phyloP scores from a whole-genome alignment of 2,113 vertebrate species.

The Galbula dea region DNA sequence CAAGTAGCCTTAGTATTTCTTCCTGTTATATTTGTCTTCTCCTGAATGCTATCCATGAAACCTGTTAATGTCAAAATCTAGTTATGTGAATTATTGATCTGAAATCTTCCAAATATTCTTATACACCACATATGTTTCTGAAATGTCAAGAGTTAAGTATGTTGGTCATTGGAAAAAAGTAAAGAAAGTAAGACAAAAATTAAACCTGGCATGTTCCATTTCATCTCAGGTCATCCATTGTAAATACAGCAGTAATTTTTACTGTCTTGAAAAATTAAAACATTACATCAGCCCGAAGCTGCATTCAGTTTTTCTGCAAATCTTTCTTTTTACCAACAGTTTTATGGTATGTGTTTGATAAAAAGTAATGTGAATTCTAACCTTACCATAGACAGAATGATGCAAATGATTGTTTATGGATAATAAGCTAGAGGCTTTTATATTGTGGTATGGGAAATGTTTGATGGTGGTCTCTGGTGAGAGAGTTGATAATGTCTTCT shows the following conservation, averaged over 20 bases:
- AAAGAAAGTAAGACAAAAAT: neutral
- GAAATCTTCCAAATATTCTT: neutral
- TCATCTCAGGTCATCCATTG: neutral
- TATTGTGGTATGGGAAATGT: neutral
- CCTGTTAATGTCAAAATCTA: neutral
- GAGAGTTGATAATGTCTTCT: neutral
- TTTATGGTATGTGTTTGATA: neutral
- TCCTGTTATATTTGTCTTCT: neutral
- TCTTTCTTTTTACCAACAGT: neutral
- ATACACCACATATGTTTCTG: neutral
- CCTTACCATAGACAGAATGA: neutral
- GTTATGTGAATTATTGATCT: neutral
- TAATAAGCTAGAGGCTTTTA: neutral
- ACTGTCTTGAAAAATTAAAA: neutral
- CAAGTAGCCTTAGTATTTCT: neutral
- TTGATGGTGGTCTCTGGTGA: neutral
- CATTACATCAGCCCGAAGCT: neutral
- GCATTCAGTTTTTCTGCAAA: neutral
- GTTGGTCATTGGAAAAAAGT: neutral
- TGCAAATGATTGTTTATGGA: neutral
- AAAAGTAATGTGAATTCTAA: neutral
- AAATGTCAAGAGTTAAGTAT: neutral
- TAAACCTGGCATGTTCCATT: neutral
- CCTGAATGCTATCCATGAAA: neutral
- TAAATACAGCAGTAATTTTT: neutral